Conservation (phyloP, 2,797 vertebrate genomes). For the Jordanella pulchra region DNA sequence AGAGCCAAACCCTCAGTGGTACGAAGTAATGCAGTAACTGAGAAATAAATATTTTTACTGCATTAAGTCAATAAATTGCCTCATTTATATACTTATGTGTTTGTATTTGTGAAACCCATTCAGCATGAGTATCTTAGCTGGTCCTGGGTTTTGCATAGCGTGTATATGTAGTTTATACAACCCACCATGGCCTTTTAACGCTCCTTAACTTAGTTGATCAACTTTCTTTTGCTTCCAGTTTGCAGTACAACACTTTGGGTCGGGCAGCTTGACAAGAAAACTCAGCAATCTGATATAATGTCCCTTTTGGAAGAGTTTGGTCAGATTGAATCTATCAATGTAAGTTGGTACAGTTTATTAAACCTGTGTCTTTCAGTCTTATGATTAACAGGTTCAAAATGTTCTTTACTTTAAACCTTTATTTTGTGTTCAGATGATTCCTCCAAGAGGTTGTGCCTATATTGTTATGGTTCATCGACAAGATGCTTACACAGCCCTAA, state of each 20-base stretch:
- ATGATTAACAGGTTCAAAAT: background rate
- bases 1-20: constrained; percentile 91
- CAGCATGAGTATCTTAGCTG: too few species aligned
- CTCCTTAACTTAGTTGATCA: background rate
- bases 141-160: too few species aligned
- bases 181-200: too few species aligned
- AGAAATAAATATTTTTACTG: background rate
- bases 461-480: constrained; percentile 97
- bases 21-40: too few species aligned
- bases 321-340: constrained; percentile 96
- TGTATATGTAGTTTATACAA: too few species aligned
- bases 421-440: constrained; percentile 89
- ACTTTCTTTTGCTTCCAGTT: constrained; percentile 75
- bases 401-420: constrained; percentile 6
- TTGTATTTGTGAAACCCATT: background rate
- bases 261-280: constrained; percentile 97
- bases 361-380: background rate
- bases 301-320: constrained; percentile 97
- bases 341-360: constrained; percentile 74
- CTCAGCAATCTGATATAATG: constrained; percentile 92
- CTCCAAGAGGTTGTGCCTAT: constrained; percentile 96
- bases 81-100: too few species aligned
- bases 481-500: constrained; percentile 92
- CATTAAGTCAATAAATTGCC: constrained; percentile 8
- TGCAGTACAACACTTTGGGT: constrained; percentile 98